Evolutionary conservation across 2,888 invertebrate genomes (phyloP).

Genomic region (Laothoe populi): DNA sequence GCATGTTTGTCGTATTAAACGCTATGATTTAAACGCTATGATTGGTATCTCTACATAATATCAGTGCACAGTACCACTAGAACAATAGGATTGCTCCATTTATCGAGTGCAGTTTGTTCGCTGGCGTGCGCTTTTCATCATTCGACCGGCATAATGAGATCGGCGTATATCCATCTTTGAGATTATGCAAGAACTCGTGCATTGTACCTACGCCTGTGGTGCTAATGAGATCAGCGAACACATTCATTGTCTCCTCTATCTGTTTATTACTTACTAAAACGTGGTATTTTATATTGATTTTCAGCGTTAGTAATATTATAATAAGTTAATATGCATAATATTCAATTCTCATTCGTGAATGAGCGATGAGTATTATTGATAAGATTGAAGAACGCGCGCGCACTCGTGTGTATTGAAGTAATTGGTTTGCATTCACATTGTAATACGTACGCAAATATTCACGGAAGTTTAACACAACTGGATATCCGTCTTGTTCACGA

Average conservation of each 20-base stretch:
- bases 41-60: background rate
- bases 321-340: background rate
- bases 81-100: slow-evolving; percentile 64
- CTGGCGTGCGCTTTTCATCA: slow-evolving; percentile 64
- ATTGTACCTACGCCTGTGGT: slow-evolving; percentile 29
- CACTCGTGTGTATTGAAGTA: background rate
- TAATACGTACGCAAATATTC: slow-evolving; percentile 50
- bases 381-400: background rate
- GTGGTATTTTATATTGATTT: background rate
- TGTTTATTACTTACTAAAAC: background rate
- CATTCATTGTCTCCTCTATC: slow-evolving; percentile 23
- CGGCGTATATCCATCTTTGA: slow-evolving; percentile 56
- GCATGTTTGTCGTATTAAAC: background rate
- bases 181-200: slow-evolving; percentile 49
- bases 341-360: background rate
- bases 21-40: background rate
- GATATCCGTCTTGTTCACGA: slow-evolving; percentile 32
- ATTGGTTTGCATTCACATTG: slow-evolving; percentile 27
- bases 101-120: slow-evolving; percentile 54
- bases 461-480: slow-evolving; percentile 55
- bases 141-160: slow-evolving; percentile 63
- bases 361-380: background rate
- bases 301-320: background rate
- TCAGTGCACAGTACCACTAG: slow-evolving; percentile 34
- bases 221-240: slow-evolving; percentile 18